phyloP scores from a whole-genome alignment of 2,888 invertebrate genomes.

The Cheiracanthium punctorium region DNA sequence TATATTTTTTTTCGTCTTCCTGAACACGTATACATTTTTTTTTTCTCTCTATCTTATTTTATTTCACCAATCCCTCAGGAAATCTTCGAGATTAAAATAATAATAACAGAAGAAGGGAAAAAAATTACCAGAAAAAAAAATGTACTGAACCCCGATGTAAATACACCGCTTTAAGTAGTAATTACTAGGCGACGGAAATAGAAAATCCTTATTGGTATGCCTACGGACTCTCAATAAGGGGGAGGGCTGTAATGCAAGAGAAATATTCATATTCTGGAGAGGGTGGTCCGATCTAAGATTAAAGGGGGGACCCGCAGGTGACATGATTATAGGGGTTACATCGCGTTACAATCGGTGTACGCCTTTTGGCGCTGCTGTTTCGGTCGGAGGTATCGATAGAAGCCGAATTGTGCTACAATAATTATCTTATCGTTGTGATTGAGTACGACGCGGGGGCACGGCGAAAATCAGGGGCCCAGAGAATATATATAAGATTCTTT shows the following conservation, averaged over 20 bases:
- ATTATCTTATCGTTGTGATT: neutral
- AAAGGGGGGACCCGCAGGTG: constrained; percentile 6
- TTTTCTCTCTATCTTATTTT: neutral
- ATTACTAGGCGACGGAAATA: constrained; percentile 63
- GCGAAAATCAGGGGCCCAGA: neutral
- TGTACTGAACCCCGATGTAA: constrained; percentile 23
- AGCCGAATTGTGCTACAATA: neutral
- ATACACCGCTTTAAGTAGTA: constrained; percentile 52
- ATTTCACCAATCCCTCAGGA: neutral
- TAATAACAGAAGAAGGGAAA: constrained; percentile 3
- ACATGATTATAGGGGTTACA: constrained; percentile 12
- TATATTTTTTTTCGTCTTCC: too few relatives aligned
- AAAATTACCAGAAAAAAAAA: neutral
- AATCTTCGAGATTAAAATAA: neutral
- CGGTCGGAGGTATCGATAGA: neutral
- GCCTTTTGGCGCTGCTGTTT: constrained; percentile 9
- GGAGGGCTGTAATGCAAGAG: constrained; percentile 11
- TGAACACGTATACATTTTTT: too few relatives aligned
- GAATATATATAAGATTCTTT: neutral
- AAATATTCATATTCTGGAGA: constrained; percentile 30
- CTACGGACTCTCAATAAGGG: constrained; percentile 10
- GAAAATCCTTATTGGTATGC: constrained; percentile 61
- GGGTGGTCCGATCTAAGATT: constrained; percentile 5
- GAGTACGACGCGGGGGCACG: too few relatives aligned
- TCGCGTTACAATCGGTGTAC: constrained; percentile 40